phyloP scores from a whole-genome alignment of 2,888 invertebrate genomes.

The Fragum sueziense region DNA sequence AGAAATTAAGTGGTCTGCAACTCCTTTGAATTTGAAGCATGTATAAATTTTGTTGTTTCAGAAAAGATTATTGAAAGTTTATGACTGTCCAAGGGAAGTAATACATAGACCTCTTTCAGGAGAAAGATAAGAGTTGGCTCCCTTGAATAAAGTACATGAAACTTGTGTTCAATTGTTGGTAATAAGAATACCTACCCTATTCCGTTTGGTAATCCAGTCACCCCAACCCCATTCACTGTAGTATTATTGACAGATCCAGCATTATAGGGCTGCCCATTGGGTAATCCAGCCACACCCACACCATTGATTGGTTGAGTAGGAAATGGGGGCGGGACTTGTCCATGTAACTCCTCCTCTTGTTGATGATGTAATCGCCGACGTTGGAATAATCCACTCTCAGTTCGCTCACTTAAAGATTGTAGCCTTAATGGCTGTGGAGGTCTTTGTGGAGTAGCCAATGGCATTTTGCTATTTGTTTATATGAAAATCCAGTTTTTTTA shows the following conservation, averaged over 20 bases:
- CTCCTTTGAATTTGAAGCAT: background rate
- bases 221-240: conserved; percentile 13
- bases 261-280: no score
- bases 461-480: conserved; percentile 37
- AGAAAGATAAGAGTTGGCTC: no score
- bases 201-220: conserved; percentile 19
- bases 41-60: background rate
- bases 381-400: conserved; percentile 74
- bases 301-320: conserved; percentile 6
- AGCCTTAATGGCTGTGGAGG: conserved; percentile 60
- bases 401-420: conserved; percentile 72
- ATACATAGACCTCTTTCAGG: no score
- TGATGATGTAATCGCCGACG: conserved; percentile 66
- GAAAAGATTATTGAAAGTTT: no score
- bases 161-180: no score
- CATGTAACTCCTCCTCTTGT: conserved; percentile 30
- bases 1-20: no score
- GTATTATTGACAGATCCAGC: conserved; percentile 5
- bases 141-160: no score
- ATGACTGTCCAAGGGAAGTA: no score
- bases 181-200: conserved; percentile 1
- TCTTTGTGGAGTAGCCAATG: conserved; percentile 34
- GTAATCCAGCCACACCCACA: conserved; percentile 19
- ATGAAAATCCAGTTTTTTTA: no score
- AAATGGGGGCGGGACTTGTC: background rate